A percentile compares a stretch with the other conserved stretches of the same genome.
These are phyloP conservation scores for Willowsia nigromaculata DNA, from an alignment of 2,888 invertebrate genomes.

Conservation along the genomic window DNA sequence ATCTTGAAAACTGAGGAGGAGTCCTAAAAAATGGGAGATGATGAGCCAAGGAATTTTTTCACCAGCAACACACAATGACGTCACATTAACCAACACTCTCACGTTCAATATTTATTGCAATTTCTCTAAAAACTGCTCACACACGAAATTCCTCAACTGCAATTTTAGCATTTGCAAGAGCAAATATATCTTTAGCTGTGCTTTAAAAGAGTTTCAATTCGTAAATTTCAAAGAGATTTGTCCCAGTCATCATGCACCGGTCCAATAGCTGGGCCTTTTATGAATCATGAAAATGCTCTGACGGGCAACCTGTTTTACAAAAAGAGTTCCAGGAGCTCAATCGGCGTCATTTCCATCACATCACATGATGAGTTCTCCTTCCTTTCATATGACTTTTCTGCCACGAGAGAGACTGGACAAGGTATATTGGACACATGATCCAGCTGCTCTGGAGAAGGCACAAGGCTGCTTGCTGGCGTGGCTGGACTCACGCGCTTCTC, in stretches of 20 bases:
- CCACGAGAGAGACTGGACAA: background rate
- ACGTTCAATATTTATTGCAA: too few species aligned
- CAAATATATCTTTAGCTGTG: too few species aligned
- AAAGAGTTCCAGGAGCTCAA: background rate
- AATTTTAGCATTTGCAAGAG: too few species aligned
- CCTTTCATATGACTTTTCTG: constrained; percentile 9
- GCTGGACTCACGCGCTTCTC: constrained; percentile 15
- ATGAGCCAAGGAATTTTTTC: background rate
- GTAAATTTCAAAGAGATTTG: too few species aligned
- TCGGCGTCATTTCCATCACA: constrained; percentile 32
- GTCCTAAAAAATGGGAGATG: background rate
- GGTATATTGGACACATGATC: constrained; percentile 51
- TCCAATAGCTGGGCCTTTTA: background rate
- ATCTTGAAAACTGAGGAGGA: constrained; percentile 5
- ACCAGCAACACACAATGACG: constrained; percentile 6
- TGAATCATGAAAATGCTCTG: background rate
- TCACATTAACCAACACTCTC: background rate
- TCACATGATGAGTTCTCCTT: constrained; percentile 45
- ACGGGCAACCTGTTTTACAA: constrained; percentile 46
- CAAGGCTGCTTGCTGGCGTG: background rate
- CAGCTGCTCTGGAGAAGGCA: background rate
- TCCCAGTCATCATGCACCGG: background rate
- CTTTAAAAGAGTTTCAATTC: too few species aligned
- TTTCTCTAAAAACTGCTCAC: too few species aligned
- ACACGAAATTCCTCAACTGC: too few species aligned